phyloP scores from a whole-genome alignment of 2,113 vertebrate species.

The Mobula birostris region DNA sequence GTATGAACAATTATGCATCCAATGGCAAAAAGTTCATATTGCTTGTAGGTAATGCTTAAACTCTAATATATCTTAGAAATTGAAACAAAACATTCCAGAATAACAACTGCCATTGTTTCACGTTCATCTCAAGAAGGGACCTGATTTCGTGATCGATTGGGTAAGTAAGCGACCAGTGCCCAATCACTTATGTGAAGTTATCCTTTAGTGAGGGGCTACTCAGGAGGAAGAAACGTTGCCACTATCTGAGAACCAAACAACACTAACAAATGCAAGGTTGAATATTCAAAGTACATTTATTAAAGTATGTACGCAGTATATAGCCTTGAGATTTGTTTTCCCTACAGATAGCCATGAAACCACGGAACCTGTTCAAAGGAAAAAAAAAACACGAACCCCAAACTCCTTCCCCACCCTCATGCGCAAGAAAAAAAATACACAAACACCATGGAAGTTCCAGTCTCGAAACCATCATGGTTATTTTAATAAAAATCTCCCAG shows the following conservation, averaged over 20 bases:
- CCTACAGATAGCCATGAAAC: no score
- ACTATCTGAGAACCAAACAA: background rate
- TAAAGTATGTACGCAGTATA: no score
- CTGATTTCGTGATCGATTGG: background rate
- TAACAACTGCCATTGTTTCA: background rate
- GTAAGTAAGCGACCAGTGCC: background rate
- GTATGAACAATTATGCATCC: background rate
- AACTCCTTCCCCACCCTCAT: no score
- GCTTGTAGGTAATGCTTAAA: background rate
- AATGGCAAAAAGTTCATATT: background rate
- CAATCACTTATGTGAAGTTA: no score
- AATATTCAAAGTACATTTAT: background rate
- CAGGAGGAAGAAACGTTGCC: background rate
- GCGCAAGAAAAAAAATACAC: no score
- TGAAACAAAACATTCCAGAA: background rate
- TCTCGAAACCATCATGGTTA: background rate
- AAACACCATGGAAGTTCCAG: background rate
- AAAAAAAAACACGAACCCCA: no score
- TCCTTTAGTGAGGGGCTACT: no score
- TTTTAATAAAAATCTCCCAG: background rate
- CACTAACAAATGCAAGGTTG: background rate
- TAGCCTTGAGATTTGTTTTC: no score
- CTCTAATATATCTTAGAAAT: background rate
- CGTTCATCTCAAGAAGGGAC: background rate
- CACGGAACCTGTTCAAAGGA: no score